Percentiles rank a stretch among this genome's conserved stretches.
These are phyloP conservation scores for Gallinago nigripennis DNA, from an alignment of 2,797 vertebrate species.

Conservation along the genomic window DNA sequence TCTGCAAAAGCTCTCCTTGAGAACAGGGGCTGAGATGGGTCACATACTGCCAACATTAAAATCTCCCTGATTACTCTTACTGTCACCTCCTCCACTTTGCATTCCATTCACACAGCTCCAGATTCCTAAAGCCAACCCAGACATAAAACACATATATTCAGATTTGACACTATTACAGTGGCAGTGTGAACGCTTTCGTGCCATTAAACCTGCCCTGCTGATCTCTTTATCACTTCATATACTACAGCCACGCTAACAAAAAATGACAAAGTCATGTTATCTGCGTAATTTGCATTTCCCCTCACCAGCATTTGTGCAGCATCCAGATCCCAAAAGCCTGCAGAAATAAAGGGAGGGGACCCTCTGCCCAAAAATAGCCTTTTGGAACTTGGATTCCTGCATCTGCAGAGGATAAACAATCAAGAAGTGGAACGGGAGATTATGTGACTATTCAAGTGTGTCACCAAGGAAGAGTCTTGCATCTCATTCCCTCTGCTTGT, in stretches of 20 bases:
- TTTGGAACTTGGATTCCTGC: background rate
- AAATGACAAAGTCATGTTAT: background rate
- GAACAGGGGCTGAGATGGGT: background rate
- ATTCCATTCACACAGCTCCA: background rate
- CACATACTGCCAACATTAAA: background rate
- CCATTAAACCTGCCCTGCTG: constrained; percentile 19
- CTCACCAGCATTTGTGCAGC: background rate
- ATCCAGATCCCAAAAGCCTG: background rate
- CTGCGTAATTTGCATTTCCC: background rate
- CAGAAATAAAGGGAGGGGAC: background rate
- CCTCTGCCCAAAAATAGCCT: background rate
- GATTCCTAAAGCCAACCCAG: background rate
- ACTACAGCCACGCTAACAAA: background rate
- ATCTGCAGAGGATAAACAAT: background rate
- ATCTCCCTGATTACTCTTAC: background rate
- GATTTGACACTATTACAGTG: background rate
- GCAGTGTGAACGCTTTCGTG: constrained; percentile 15
- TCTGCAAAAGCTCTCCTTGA: background rate
- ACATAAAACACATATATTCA: background rate
- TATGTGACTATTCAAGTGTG: background rate
- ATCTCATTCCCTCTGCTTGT: background rate
- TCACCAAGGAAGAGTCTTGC: background rate
- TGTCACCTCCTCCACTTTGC: background rate
- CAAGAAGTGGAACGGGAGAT: background rate
- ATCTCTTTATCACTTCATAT: constrained; percentile 17